Evolutionary conservation across 2,797 vertebrate genomes (phyloP).

Genomic region (Rhynchotus rufescens): DNA sequence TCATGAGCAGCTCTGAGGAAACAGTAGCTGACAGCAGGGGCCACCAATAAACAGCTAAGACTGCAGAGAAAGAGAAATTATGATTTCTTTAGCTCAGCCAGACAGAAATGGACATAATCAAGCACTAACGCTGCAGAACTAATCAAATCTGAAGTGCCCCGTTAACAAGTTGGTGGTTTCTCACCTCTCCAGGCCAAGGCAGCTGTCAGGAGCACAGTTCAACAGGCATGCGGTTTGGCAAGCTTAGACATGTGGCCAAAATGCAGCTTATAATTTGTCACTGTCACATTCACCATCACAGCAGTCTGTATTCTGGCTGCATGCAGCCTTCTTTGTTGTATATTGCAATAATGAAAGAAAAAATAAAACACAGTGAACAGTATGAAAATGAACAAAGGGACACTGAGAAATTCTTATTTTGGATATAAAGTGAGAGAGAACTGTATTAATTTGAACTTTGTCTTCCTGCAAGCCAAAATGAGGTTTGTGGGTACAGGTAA

Average conservation of each 20-base stretch:
- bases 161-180: not conserved
- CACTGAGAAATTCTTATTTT: not conserved
- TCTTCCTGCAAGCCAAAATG: not conserved
- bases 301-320: not conserved
- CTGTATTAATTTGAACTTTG: not conserved
- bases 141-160: not conserved
- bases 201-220: not conserved
- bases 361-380: not conserved
- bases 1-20: not conserved
- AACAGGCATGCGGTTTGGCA: not conserved
- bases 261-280: not conserved
- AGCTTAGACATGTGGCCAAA: not conserved
- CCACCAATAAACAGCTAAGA: not conserved
- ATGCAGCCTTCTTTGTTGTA: not conserved
- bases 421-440: not conserved
- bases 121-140: not conserved
- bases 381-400: not conserved
- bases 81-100: conserved; percentile 2
- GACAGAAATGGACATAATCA: not conserved
- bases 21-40: not conserved
- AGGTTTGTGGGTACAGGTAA: not conserved
- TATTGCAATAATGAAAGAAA: not conserved
- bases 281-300: not conserved
- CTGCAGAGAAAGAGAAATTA: not conserved
- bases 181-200: not conserved